Evolutionary conservation across 1,140 invertebrate species (phyloP), one percentile per base, ranked within the genome.

Genomic region (Mizuhopecten yessoensis): DNA sequence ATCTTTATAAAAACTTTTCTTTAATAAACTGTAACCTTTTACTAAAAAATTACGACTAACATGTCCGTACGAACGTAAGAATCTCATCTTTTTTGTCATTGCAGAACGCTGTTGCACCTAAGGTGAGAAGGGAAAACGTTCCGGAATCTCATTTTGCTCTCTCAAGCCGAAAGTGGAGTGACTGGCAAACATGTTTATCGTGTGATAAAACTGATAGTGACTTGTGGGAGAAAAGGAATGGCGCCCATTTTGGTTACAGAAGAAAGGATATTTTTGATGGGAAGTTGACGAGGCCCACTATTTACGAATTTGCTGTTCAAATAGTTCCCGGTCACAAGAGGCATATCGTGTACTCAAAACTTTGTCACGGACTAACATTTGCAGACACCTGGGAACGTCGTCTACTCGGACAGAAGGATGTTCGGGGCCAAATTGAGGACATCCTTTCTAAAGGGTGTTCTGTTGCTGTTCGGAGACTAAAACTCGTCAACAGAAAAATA

Each of bases 241-340:
- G 75, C 15, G 29, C 34, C 10, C 90, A 87, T 34, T 17, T 87
- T 17, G 88, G 92, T 29, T 93, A 33, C 34, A 33, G 90, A 33
- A 91, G 34, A 39, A 91, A 87, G 23, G n/a, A 23, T 5, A 86
- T 92, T 0, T 92, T 89, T 91, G 42, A 86, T 39, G 91, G 89
- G 33, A 87, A 87, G 23, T 33, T 86, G 34, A n/a, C 34, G 9
- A 88, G 39, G 33, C 86, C 87, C 42, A 49, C 91, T 33, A 36
- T 94, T 57, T 94, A 92, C 88, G 93, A 94, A 91, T 89, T 94
- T 87, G 87, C 93, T 11, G 91, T 94, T 5, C 92, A 92, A 87
- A 88, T 33, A 86, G 10, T 5, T n/a, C 34, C 86, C 36, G 86
- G 90, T 20, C 57, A 86, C 34, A 92, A 92, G 91, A 34, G 75